These are phyloP conservation scores for Corydoras maculifer DNA, from an alignment of 2,113 vertebrate genomes.

Conservation along the genomic window DNA sequence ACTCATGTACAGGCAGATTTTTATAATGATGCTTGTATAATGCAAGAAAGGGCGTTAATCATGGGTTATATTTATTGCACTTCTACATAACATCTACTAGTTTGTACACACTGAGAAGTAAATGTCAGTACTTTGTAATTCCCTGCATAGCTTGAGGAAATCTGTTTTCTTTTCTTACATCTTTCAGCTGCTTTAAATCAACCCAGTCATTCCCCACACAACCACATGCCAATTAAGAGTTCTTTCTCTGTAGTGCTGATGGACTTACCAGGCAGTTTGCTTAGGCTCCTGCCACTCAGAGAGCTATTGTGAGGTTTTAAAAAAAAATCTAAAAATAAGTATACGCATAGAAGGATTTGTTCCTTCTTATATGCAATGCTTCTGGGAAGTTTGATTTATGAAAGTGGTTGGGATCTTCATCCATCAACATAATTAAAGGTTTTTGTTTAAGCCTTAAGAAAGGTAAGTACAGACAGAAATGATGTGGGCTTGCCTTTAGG, in stretches of 20 bases:
- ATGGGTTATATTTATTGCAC: too few relatives aligned
- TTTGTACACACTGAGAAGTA: constrained; percentile 73
- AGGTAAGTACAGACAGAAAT: too few relatives aligned
- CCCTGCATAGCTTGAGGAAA: constrained; percentile 73
- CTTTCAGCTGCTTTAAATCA: constrained; percentile 86
- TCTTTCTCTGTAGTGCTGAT: constrained; percentile 60
- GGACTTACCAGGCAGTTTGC: constrained; percentile 56
- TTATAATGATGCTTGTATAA: too few relatives aligned
- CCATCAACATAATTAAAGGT: constrained; percentile 7
- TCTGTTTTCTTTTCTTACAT: constrained; percentile 71
- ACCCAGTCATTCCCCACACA: constrained; percentile 81
- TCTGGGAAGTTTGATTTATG: constrained; percentile 46
- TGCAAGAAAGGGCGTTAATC: too few relatives aligned
- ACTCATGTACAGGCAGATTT: too few relatives aligned
- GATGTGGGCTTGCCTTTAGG: constrained; percentile 1
- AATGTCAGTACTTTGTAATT: constrained; percentile 82
- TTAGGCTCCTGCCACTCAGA: constrained; percentile 51
- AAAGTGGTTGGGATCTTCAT: not conserved
- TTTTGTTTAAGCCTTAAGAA: constrained; percentile 12
- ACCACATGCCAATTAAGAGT: constrained; percentile 77
- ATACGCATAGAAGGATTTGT: constrained; percentile 28
- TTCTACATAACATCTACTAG: constrained; percentile 58
- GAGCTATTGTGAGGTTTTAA: constrained; percentile 41
- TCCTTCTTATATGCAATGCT: constrained; percentile 32
- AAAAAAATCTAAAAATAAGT: constrained; percentile 46